These are phyloP conservation scores for Oceanodroma tethys DNA, from an alignment of 2,113 vertebrate species.

Conservation along the genomic window DNA sequence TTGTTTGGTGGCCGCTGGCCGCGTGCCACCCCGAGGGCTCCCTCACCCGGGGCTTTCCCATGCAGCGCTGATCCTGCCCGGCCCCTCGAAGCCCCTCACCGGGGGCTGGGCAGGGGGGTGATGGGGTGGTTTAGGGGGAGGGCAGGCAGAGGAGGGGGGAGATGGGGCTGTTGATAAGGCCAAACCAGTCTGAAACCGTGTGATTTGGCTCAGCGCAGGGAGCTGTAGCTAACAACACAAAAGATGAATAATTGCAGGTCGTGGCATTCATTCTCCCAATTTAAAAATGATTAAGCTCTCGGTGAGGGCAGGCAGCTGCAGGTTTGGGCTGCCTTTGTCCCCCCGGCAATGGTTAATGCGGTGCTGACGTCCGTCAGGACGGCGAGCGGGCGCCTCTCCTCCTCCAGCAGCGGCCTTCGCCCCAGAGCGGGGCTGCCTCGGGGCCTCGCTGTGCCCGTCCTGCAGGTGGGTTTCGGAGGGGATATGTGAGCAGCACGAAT, in stretches of 20 bases:
- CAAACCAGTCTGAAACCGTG: slow-evolving; percentile 13
- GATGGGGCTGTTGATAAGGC: slow-evolving; percentile 17
- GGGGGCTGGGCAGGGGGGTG: background rate
- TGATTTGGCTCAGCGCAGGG: background rate
- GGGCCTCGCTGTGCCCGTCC: background rate
- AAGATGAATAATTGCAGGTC: slow-evolving; percentile 41
- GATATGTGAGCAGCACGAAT: accelerated
- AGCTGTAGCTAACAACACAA: slow-evolving; percentile 41
- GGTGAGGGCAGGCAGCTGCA: slow-evolving; percentile 16
- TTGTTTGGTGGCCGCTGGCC: background rate
- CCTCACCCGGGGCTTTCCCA: background rate
- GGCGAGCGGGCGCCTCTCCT: accelerated
- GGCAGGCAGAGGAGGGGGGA: background rate
- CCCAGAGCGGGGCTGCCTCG: background rate
- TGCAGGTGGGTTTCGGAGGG: accelerated
- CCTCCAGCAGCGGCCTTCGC: background rate
- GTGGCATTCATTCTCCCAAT: background rate
- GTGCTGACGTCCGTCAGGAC: background rate
- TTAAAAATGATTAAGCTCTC: background rate
- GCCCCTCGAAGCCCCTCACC: background rate
- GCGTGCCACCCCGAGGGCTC: background rate
- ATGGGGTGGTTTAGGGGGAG: accelerated
- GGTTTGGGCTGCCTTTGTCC: background rate
- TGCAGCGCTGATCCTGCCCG: background rate
- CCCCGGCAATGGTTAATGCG: background rate